Evolutionary conservation across 2,797 vertebrate genomes (phyloP), one percentile per base, ranked within the genome.

Genomic region (Tinamus major): DNA sequence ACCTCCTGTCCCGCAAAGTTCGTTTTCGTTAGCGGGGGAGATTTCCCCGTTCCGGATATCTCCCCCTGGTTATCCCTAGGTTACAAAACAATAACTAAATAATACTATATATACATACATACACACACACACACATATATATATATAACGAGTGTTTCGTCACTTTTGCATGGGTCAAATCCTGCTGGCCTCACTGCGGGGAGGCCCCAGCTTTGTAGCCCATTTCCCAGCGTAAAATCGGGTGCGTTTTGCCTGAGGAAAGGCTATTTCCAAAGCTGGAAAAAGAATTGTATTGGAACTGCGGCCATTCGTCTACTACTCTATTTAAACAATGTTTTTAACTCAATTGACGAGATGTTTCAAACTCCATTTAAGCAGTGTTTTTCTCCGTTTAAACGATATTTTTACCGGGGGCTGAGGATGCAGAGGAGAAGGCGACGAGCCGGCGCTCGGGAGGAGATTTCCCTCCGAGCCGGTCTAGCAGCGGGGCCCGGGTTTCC

Each of bases 71-170:
- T 51, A n/a, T 2, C 31, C 15, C 13, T 27, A 29, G 23, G 29
- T 61, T 69, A 6, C 26, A 24, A 41, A 3, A 4, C 2, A 49
- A 21, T 14, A 11, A 53, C 8, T 49, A 49, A 49, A 49, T 26
- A 49, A 49, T 26, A 49, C 48, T 24, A 49, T 49, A 21, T 21
- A 48, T 48, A 48, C 5, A 48, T 17, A 44, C 18, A 44, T 19
- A 44, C 41, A 42, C 41, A 42, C 41, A 42, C 41, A 42, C 41
- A 13, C 15, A 42, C 42, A 42, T 15, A 42, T 49, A 18, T 14
- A 21, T 2, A 8, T 10, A 2, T 2, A 1, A 8, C 1, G 15
- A 3, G 0, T 13, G 51, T 75, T 7, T 17, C 1, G 14, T 16
- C 10, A 42, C 53, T 77, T 78, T 18, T 23, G n/a, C 10, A 5